Evolutionary conservation across 53 echinoderm and acorn worm genomes (phyloP).

Genomic region (Antedon mediterranea): DNA sequence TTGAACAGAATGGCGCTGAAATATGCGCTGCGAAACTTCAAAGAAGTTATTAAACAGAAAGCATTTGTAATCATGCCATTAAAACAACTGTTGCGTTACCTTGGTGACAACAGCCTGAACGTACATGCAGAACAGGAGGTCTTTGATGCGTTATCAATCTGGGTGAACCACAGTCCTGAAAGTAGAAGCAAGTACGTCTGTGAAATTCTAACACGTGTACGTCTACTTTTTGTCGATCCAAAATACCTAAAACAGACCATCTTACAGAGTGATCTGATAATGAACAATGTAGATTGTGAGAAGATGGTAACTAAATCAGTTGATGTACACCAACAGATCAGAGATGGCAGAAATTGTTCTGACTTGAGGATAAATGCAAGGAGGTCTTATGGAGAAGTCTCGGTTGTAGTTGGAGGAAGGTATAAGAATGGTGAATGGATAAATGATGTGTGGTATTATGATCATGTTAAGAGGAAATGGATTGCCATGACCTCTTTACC

Average conservation of each 20-base stretch:
- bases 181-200: conserved; percentile 36
- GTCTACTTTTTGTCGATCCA: conserved; percentile 71
- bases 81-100: conserved; percentile 70
- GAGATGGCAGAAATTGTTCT: conserved; percentile 50
- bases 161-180: conserved; percentile 68
- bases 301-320: conserved; percentile 65
- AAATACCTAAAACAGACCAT: conserved; percentile 44
- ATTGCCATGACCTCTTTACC: conserved; percentile 59
- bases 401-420: conserved; percentile 70
- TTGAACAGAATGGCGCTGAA: conserved; percentile 59
- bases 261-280: conserved; percentile 40
- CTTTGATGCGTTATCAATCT: conserved; percentile 73
- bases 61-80: conserved; percentile 48
- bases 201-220: conserved; percentile 52
- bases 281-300: conserved; percentile 53
- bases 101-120: conserved; percentile 88
- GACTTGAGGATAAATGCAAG: conserved; percentile 72
- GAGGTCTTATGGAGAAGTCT: conserved; percentile 72
- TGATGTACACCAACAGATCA: conserved; percentile 63
- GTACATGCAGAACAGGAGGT: conserved; percentile 70
- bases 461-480: conserved; percentile 78
- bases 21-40: conserved; percentile 86
- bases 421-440: conserved; percentile 87
- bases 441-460: conserved; percentile 79
- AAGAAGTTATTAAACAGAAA: conserved; percentile 70